These are phyloP conservation scores for Sphinx pinastri DNA, from an alignment of 2,888 invertebrate genomes.

Conservation along the genomic window DNA sequence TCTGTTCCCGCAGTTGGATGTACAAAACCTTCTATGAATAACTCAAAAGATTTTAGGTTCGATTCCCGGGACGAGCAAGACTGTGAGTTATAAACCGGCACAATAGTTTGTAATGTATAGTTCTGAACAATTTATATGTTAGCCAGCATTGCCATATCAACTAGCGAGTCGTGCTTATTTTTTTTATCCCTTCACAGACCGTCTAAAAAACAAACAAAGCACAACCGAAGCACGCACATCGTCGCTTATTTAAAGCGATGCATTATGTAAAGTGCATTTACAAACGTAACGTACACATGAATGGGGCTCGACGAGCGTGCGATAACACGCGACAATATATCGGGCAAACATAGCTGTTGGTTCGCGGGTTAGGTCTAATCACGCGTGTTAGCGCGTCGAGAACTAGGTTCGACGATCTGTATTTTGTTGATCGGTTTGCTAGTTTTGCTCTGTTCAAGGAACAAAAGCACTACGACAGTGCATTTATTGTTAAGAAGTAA, in stretches of 20 bases:
- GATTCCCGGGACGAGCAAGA: no score
- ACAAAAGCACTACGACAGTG: background rate
- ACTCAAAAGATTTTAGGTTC: no score
- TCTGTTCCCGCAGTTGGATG: no score
- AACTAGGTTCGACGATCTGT: slow-evolving; percentile 30
- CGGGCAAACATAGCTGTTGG: slow-evolving; percentile 29
- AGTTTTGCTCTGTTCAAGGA: background rate
- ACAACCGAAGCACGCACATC: no score
- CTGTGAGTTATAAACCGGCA: no score
- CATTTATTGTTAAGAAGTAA: background rate
- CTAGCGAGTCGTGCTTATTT: background rate
- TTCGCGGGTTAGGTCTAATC: slow-evolving; percentile 29
- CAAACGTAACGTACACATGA: slow-evolving; percentile 18
- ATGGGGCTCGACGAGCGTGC: slow-evolving; percentile 10
- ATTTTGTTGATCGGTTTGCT: background rate
- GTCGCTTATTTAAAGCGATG: slow-evolving; percentile 1
- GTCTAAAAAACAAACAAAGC: background rate
- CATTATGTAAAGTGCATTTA: background rate
- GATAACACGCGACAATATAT: slow-evolving; percentile 30
- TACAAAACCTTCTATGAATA: no score
- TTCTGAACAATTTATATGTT: no score
- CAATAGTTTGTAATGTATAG: no score
- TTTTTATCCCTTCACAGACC: background rate
- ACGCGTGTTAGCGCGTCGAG: slow-evolving; percentile 17
- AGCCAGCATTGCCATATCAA: no score